A percentile compares a stretch with the other conserved stretches of the same genome.
Conservation (phyloP, 2,113 vertebrate genomes). For the Laticauda laticaudata region DNA sequence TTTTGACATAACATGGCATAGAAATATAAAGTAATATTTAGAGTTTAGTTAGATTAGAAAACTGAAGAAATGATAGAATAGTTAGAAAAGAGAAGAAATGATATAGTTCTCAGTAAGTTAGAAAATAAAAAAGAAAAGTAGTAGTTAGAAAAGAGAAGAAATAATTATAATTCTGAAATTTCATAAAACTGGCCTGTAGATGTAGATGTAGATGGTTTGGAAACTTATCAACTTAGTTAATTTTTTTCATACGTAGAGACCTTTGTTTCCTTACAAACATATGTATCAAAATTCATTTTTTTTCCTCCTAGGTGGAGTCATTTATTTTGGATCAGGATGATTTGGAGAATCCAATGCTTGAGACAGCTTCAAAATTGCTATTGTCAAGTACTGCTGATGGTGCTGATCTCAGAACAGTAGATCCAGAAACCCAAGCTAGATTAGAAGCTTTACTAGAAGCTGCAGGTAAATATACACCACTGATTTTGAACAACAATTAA, state of each 20-base stretch:
- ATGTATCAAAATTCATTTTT: not conserved
- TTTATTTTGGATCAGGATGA: constrained; percentile 99
- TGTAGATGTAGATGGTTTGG: not conserved
- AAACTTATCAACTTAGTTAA: not conserved
- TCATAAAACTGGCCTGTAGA: not conserved
- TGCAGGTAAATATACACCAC: constrained; percentile 79
- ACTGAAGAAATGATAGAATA: not conserved
- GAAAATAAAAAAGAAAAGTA: not conserved
- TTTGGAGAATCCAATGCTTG: constrained; percentile 97
- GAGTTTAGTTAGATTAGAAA: not conserved
- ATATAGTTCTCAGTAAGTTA: not conserved
- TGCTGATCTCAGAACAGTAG: constrained; percentile 94
- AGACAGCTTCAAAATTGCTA: constrained; percentile 95
- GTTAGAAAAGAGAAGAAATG: not conserved
- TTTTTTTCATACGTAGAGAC: not conserved
- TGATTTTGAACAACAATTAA: not conserved
- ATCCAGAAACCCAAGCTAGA: constrained; percentile 96
- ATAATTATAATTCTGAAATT: not conserved
- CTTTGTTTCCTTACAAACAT: not conserved
- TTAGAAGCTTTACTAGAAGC: constrained; percentile 97
- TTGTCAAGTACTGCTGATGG: constrained; percentile 94
- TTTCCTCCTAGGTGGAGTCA: constrained; percentile 86
- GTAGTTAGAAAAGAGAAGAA: not conserved
- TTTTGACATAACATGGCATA: not conserved
- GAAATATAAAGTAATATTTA: not conserved